phyloP scores from a whole-genome alignment of 2,113 vertebrate species.

The Malaclemys terrapin region DNA sequence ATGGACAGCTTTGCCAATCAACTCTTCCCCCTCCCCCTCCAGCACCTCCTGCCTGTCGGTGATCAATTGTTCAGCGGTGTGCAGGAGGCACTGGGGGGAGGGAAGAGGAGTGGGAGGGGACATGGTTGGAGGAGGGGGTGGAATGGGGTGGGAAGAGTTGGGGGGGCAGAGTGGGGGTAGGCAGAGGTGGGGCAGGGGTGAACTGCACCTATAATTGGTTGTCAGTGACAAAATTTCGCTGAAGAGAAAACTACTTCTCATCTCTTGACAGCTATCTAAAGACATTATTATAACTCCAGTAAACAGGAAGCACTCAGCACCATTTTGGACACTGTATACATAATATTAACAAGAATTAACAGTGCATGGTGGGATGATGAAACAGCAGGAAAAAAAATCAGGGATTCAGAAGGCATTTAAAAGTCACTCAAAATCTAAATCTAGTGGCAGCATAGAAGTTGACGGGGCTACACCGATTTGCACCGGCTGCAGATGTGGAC shows the following conservation, averaged over 20 bases:
- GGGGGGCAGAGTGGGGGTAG: not conserved
- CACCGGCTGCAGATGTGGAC: no score
- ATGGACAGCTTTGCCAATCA: no score
- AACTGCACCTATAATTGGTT: not conserved
- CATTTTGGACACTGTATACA: not conserved
- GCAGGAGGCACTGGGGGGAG: no score
- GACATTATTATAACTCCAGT: not conserved
- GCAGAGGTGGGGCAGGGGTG: not conserved
- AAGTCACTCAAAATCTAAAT: not conserved
- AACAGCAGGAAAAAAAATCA: not conserved
- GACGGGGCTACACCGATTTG: not conserved
- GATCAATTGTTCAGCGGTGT: no score
- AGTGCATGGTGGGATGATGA: not conserved
- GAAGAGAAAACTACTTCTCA: rapidly evolving
- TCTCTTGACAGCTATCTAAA: rapidly evolving
- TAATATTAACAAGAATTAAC: not conserved
- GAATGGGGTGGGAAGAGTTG: no score
- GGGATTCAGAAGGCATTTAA: not conserved
- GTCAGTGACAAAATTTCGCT: not conserved
- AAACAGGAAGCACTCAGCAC: rapidly evolving
- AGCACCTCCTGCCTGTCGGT: no score
- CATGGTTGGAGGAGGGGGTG: no score
- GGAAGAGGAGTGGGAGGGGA: no score
- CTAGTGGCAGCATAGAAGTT: not conserved
- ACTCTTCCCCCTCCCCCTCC: no score